Evolutionary conservation across 2,888 invertebrate species (phyloP), one percentile per base, ranked within the genome.

Genomic region (Lithosia quadra): DNA sequence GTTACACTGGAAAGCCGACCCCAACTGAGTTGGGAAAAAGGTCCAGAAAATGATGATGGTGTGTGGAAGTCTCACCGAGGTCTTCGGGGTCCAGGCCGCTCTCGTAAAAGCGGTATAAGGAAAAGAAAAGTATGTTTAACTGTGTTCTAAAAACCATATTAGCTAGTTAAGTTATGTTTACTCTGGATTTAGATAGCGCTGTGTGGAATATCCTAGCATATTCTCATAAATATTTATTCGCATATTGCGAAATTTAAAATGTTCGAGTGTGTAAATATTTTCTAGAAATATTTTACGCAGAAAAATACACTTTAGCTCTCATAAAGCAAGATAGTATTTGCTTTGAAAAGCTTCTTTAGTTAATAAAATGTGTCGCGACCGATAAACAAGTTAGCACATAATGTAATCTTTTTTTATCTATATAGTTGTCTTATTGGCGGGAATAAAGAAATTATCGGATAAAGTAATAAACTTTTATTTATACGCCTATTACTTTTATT

Each of bases 371-470:
- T 59, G 49, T 68, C 67, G 36, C 68, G 68, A 70, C 69, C 64
- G 78, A 78, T 80, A 69, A 68, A 64, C 13, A 56, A 24, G 55
- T n/a, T n/a, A n/a, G n/a, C n/a, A n/a, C 8, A 61, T 34, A 60
- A 33, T 59, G 10, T 24, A 75, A 78, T 78, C 78, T 64, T 22
- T 28, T n/a, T 64, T 73, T 69, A 71, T 75, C 70, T 74, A 67
- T 66, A 74, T 56, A 55, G 65, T 72, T 39, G 64, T 61, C 39
- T 77, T 66, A 77, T 43, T 69, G 61, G 34, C 67, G 56, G 43
- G 33, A 69, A 64, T 74, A 60, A 68, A 71, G 68, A 34, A 57
- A 56, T 66, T 55, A 64, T 11, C 13, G n/a, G 56, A 68, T 79
- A 64, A 62, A 72, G 56, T 60, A 72, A 69, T 70, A 78, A 65